phyloP scores from a whole-genome alignment of 2,113 vertebrate genomes.

The Triplophysa rosa region DNA sequence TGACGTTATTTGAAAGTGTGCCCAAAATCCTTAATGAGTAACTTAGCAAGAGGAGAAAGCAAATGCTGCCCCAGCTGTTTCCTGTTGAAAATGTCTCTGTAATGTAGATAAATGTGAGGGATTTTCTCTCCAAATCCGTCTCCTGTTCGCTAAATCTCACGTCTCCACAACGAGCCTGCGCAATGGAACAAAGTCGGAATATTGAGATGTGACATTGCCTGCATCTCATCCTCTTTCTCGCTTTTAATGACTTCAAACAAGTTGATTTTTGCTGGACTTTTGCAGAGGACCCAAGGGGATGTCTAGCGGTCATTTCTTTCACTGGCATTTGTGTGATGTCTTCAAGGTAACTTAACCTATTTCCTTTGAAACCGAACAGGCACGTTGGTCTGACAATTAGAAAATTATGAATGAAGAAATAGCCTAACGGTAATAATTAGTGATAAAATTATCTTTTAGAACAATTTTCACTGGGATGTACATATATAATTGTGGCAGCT shows the following conservation, averaged over 20 bases:
- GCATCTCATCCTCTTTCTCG: constrained; percentile 88
- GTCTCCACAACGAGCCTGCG: constrained; percentile 98
- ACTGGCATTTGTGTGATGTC: constrained; percentile 97
- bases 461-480: neutral
- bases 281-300: constrained; percentile 94
- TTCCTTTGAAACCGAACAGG: constrained; percentile 77
- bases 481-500: neutral
- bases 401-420: constrained; percentile 51
- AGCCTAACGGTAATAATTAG: neutral
- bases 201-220: constrained; percentile 99
- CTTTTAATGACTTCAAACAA: constrained; percentile 99
- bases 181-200: constrained; percentile 99
- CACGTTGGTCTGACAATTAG: constrained; percentile 71
- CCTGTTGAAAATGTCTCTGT: constrained; percentile 99
- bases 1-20: constrained; percentile 98
- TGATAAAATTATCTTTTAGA: neutral
- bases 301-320: constrained; percentile 93
- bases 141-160: constrained; percentile 99
- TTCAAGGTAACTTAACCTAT: constrained; percentile 90
- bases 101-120: constrained; percentile 99
- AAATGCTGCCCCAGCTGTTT: constrained; percentile 99
- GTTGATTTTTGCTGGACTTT: constrained; percentile 92
- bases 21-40: constrained; percentile 99
- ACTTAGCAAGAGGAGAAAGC: constrained; percentile 98
- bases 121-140: constrained; percentile 99